A percentile compares a stretch with the other conserved stretches of the same genome.
These are phyloP conservation scores for Leptura quadrifasciata DNA, from an alignment of 2,888 invertebrate genomes.

Conservation along the genomic window DNA sequence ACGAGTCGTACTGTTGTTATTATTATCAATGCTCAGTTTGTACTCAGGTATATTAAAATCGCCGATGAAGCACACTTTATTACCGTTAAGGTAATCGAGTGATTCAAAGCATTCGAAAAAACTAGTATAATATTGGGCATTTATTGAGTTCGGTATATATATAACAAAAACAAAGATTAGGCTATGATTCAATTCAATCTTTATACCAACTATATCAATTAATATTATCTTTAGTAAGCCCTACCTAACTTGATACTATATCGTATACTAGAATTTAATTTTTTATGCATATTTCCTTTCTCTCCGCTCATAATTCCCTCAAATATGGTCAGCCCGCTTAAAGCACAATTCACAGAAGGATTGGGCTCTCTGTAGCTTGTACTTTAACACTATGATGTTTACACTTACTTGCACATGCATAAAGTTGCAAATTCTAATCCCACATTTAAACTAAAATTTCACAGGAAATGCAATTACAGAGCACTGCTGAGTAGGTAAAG, in stretches of 20 bases:
- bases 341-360: slow-evolving; percentile 2
- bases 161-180: too few species aligned
- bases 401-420: slow-evolving; percentile 14
- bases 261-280: slow-evolving; percentile 2
- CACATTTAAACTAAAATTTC: slow-evolving; percentile 35
- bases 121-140: too few species aligned
- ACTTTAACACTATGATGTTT: slow-evolving; percentile 11
- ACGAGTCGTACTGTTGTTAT: too few species aligned
- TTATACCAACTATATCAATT: too few species aligned
- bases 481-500: slow-evolving; percentile 11
- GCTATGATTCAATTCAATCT: too few species aligned
- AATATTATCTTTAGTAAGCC: not conserved
- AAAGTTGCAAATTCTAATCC: slow-evolving; percentile 32
- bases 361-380: not conserved
- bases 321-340: not conserved
- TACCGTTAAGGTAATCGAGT: too few species aligned
- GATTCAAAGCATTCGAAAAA: too few species aligned
- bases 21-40: too few species aligned
- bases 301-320: slow-evolving; percentile 2
- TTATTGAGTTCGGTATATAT: too few species aligned
- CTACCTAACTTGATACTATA: not conserved
- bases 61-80: too few species aligned
- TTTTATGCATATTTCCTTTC: slow-evolving; percentile 3
- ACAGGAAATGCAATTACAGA: slow-evolving; percentile 30
- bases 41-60: too few species aligned